Evolutionary conservation across 1,140 invertebrate species (phyloP).

Genomic region (Steinernema khuongi): DNA sequence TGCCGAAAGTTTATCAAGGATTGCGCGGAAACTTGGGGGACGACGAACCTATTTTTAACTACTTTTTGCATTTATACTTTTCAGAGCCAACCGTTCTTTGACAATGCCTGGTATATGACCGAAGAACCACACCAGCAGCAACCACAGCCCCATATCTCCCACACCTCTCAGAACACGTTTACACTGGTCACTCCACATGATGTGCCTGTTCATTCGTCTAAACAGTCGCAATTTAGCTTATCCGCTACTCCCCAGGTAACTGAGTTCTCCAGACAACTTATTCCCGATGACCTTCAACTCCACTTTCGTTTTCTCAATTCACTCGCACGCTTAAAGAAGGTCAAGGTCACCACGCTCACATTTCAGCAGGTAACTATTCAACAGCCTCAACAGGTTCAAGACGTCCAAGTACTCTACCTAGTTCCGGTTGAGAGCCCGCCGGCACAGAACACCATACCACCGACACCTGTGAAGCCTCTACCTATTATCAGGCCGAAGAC

Average conservation of each 20-base stretch:
- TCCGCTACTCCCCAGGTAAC: background rate
- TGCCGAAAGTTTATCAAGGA: background rate
- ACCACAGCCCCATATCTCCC: background rate
- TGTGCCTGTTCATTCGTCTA: background rate
- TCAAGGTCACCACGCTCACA: background rate
- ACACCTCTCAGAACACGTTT: background rate
- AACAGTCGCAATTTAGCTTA: background rate
- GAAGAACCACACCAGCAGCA: too few relatives aligned
- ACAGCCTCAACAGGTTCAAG: background rate
- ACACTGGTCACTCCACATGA: background rate
- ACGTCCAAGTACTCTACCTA: background rate
- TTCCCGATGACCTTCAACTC: background rate
- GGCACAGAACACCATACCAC: background rate
- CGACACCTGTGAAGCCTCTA: background rate
- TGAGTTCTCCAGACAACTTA: background rate
- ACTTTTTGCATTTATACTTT: background rate
- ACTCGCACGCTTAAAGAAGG: background rate
- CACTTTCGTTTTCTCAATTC: background rate
- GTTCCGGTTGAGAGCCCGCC: background rate
- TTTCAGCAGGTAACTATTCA: background rate
- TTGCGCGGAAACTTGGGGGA: background rate
- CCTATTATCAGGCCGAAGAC: slow-evolving; percentile 1
- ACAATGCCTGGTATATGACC: background rate
- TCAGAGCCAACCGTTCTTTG: slow-evolving; percentile 6
- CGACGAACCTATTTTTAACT: background rate